Percentiles rank a stretch among this genome's conserved stretches.
Conservation (phyloP, 1,140 invertebrate genomes). For the Penaeus japonicus region DNA sequence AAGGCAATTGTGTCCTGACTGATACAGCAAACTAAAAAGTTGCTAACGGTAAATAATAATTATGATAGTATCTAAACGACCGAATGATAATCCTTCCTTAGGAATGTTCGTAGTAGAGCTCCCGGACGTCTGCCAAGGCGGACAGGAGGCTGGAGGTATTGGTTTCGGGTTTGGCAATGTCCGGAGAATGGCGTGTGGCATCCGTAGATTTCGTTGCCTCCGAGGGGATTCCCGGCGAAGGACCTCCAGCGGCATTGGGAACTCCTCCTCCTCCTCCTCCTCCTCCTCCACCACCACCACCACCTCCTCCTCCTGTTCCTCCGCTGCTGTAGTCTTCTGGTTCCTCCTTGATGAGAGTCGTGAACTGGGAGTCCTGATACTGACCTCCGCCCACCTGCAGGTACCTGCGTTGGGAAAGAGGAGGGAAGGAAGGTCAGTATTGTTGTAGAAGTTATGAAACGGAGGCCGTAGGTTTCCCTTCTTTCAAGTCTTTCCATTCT, state of each 20-base stretch:
- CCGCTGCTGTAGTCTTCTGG: conserved; percentile 33
- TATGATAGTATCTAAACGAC: no score
- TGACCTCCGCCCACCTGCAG: conserved; percentile 17
- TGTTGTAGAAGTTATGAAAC: not conserved
- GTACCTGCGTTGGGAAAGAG: conserved; percentile 10
- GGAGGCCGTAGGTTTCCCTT: not conserved
- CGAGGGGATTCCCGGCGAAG: no score
- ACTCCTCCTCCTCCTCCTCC: no score
- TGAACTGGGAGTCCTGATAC: conserved; percentile 35
- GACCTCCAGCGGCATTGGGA: not conserved
- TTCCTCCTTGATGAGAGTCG: conserved; percentile 43
- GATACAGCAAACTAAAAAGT: no score
- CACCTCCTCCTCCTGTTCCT: not conserved
- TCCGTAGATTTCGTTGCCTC: conserved; percentile 5
- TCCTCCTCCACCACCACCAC: not conserved
- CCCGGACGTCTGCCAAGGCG: conserved; percentile 55
- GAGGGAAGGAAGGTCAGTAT: not conserved
- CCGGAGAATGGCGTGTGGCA: not conserved
- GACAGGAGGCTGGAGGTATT: conserved; percentile 57
- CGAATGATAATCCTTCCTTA: not conserved
- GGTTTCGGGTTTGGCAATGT: conserved; percentile 23
- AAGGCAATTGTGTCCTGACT: no score
- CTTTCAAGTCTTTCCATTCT: not conserved
- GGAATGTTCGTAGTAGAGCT: conserved; percentile 57
- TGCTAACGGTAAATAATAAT: no score